These are phyloP conservation scores for Orius insidiosus DNA, from an alignment of 1,140 invertebrate species.

Conservation along the genomic window DNA sequence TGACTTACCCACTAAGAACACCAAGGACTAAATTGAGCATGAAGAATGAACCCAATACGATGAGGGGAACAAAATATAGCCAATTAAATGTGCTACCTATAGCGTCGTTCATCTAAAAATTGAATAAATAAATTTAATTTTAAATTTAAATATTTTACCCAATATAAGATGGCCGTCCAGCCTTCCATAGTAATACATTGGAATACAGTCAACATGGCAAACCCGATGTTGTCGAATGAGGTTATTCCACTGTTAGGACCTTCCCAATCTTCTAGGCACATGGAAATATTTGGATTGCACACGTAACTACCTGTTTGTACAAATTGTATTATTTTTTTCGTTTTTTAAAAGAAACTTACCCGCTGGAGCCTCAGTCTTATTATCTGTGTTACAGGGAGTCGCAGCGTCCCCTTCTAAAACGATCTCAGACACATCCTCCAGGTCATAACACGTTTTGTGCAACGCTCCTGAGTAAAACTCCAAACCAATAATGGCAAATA, in stretches of 20 bases:
- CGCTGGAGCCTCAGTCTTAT: constrained; percentile 44
- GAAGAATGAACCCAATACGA: constrained; percentile 99
- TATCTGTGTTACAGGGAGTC: constrained; percentile 76
- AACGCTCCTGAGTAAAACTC: constrained; percentile 99
- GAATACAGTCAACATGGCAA: constrained; percentile 99
- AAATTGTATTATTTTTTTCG: background rate
- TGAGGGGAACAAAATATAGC: constrained; percentile 99
- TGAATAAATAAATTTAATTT: too few species aligned
- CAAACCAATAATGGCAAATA: constrained; percentile 99
- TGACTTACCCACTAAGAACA: constrained; percentile 96
- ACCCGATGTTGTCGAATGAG: constrained; percentile 99
- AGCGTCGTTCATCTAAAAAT: constrained; percentile 94
- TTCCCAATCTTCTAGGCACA: constrained; percentile 80
- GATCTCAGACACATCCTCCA: constrained; percentile 36
- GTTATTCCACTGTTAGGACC: constrained; percentile 98
- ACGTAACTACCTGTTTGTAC: constrained; percentile 56
- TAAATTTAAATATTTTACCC: constrained; percentile 48
- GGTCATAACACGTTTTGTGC: constrained; percentile 93
- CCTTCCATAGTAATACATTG: constrained; percentile 99
- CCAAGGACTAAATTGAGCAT: constrained; percentile 99
- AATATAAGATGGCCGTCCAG: constrained; percentile 99
- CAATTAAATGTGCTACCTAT: constrained; percentile 96
- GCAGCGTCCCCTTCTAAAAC: constrained; percentile 69
- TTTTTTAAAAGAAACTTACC: too few species aligned
- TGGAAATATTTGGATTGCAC: constrained; percentile 63